phyloP scores from a whole-genome alignment of 2,797 vertebrate species.

The Borostomias antarcticus region DNA sequence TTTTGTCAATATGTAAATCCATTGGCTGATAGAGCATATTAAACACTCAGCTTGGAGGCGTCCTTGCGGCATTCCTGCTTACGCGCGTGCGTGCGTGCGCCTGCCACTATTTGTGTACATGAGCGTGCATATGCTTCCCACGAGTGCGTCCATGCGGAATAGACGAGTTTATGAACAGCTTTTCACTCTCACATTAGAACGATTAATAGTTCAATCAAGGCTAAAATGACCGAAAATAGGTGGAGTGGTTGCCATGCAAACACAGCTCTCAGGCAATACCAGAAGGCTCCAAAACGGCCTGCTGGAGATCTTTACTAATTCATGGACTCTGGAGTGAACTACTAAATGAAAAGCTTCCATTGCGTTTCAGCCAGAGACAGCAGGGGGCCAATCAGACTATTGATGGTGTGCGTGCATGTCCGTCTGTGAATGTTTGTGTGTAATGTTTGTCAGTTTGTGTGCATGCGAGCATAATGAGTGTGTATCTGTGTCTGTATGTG shows the following conservation, averaged over 20 bases:
- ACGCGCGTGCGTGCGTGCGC: background rate
- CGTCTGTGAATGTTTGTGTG: background rate
- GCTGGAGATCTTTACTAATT: background rate
- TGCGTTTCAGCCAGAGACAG: background rate
- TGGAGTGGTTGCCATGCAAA: constrained; percentile 31
- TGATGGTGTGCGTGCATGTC: background rate
- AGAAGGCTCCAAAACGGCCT: background rate
- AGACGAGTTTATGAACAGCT: constrained; percentile 65
- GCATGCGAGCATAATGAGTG: background rate
- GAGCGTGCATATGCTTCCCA: background rate
- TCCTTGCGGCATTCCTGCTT: too few species aligned
- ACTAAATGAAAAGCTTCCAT: background rate
- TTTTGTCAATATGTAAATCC: too few species aligned
- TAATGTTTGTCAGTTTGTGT: background rate
- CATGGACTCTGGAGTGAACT: background rate
- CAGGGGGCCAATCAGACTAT: background rate
- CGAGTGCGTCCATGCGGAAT: constrained; percentile 36
- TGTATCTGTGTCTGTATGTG: background rate
- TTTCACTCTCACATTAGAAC: constrained; percentile 62
- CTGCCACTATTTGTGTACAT: background rate
- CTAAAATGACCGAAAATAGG: constrained; percentile 47
- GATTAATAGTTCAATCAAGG: constrained; percentile 68
- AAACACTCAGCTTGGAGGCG: too few species aligned
- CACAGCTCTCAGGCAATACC: background rate
- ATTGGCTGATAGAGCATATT: too few species aligned